Conservation (phyloP, 2,113 vertebrate species). For the Fukomys damarensis region DNA sequence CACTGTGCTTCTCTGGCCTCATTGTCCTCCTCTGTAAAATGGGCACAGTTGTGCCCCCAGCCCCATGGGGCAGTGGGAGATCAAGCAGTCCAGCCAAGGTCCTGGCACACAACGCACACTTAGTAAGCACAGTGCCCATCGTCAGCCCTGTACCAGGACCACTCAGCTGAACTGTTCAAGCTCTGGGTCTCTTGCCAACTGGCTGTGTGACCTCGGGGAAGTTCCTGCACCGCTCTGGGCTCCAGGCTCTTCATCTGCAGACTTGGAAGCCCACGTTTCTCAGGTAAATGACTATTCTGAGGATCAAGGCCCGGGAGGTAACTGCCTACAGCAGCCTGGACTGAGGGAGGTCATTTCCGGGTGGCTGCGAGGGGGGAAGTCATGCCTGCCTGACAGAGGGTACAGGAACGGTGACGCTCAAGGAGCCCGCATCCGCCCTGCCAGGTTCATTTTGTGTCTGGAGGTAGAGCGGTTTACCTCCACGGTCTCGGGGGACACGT, state of each 20-base stretch:
- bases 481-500: background rate
- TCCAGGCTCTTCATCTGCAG: background rate
- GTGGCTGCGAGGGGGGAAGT: background rate
- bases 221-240: background rate
- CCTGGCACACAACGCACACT: background rate
- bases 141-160: fast-evolving
- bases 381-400: fast-evolving
- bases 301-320: background rate
- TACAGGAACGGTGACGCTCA: fast-evolving
- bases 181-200: background rate
- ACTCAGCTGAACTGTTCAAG: background rate
- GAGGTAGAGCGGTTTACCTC: background rate
- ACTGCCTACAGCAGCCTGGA: too few species aligned
- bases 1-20: background rate
- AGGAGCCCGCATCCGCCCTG: background rate
- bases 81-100: background rate
- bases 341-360: background rate
- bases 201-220: background rate
- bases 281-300: background rate
- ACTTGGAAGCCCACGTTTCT: background rate
- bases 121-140: fast-evolving
- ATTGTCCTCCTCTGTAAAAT: background rate
- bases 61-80: background rate
- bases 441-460: background rate
- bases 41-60: fast-evolving